Conservation (phyloP, 2,113 vertebrate species). For the Calidris pugnax region DNA sequence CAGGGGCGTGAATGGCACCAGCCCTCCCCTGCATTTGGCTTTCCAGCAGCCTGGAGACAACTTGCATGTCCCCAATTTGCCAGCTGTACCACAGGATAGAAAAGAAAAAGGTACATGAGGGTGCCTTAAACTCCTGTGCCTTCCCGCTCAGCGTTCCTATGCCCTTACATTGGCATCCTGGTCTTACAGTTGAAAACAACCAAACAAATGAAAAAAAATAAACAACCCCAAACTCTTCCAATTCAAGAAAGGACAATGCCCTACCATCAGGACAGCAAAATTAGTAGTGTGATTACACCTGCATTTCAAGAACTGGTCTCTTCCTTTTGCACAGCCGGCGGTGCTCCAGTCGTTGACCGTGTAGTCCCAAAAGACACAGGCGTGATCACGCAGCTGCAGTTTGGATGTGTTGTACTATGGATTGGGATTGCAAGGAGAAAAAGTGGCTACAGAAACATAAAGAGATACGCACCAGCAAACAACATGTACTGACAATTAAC, state of each 20-base stretch:
- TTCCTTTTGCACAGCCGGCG: slow-evolving; percentile 51
- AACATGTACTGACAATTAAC: accelerated
- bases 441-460: background rate
- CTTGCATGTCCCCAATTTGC: background rate
- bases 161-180: background rate
- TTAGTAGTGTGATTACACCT: slow-evolving; percentile 77
- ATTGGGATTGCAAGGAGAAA: background rate
- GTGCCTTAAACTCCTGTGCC: background rate
- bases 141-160: background rate
- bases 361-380: slow-evolving; percentile 78
- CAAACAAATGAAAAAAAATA: background rate
- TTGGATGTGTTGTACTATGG: background rate
- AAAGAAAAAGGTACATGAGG: background rate
- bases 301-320: slow-evolving; percentile 10
- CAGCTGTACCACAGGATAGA: background rate
- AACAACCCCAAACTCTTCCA: background rate
- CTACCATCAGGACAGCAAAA: slow-evolving; percentile 80
- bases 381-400: slow-evolving; percentile 47
- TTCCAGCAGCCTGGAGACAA: background rate
- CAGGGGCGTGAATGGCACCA: background rate
- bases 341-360: slow-evolving; percentile 66
- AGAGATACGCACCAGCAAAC: background rate
- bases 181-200: background rate
- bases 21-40: background rate
- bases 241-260: background rate